phyloP scores from a whole-genome alignment of 2,888 invertebrate genomes.

The Abrostola triplasia region DNA sequence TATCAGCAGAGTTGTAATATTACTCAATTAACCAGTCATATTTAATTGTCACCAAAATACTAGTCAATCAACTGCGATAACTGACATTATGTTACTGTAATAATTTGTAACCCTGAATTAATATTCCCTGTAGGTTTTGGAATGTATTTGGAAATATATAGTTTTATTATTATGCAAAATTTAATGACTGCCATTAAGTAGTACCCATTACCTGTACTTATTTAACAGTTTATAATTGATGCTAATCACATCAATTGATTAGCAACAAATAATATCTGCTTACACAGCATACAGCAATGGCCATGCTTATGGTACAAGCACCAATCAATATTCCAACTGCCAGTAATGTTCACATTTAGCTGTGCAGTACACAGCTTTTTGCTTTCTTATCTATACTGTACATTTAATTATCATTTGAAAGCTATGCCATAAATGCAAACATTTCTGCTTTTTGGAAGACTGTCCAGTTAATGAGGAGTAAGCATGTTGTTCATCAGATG shows the following conservation, averaged over 20 bases:
- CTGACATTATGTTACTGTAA: not conserved
- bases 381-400: constrained; percentile 32
- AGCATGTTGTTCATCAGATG: constrained; percentile 28
- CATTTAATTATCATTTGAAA: not conserved
- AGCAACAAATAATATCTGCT: constrained; percentile 56
- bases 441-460: constrained; percentile 48
- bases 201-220: not conserved
- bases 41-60: not conserved
- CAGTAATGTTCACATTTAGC: constrained; percentile 55
- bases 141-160: not conserved
- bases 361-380: constrained; percentile 45
- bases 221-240: constrained; percentile 42
- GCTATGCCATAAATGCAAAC: constrained; percentile 54
- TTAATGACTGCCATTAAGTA: not conserved
- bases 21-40: constrained; percentile 23
- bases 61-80: not conserved
- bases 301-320: constrained; percentile 66
- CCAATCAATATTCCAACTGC: constrained; percentile 35
- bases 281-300: constrained; percentile 63
- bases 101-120: not conserved
- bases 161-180: not conserved
- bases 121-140: not conserved
- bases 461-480: constrained; percentile 24
- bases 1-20: constrained; percentile 9
- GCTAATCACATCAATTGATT: constrained; percentile 61